A percentile compares a stretch with the other conserved stretches of the same genome.
These are phyloP conservation scores for Pterobdella sp. DNA, from an alignment of 2,888 invertebrate species.

Conservation along the genomic window DNA sequence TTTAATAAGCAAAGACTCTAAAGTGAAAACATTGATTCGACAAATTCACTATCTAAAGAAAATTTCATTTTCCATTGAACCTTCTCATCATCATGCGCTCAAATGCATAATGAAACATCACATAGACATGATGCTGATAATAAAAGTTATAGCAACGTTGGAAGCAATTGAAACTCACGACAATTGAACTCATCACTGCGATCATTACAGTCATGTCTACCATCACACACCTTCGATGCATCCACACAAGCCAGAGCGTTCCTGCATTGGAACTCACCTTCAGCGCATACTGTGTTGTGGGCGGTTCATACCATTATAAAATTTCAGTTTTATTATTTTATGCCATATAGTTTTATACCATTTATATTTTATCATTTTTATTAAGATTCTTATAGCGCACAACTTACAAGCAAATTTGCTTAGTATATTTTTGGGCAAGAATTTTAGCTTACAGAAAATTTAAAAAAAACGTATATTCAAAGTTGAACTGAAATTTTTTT, in stretches of 20 bases:
- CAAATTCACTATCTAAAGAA: too few relatives aligned
- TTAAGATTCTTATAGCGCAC: background rate
- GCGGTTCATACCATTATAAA: background rate
- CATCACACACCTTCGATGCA: background rate
- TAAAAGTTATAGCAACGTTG: background rate
- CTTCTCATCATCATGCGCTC: too few relatives aligned
- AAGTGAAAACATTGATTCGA: too few relatives aligned
- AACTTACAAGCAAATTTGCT: too few relatives aligned
- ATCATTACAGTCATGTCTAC: background rate
- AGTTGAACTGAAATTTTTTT: too few relatives aligned
- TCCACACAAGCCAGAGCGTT: background rate
- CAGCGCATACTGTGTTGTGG: background rate
- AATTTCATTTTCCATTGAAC: too few relatives aligned
- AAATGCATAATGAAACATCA: too few relatives aligned
- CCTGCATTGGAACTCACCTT: background rate
- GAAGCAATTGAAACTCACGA: background rate
- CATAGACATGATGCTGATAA: background rate
- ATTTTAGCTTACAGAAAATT: too few relatives aligned
- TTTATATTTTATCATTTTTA: background rate
- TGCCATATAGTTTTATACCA: background rate
- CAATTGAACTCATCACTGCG: slow-evolving; percentile 15
- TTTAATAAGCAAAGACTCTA: too few relatives aligned
- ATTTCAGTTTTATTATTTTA: background rate
- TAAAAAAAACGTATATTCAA: too few relatives aligned
- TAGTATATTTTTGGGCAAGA: too few relatives aligned